A percentile compares a stretch with the other conserved stretches of the same genome.
phyloP scores from a whole-genome alignment of 2,888 invertebrate species.

The Rhamnusium bicolor region DNA sequence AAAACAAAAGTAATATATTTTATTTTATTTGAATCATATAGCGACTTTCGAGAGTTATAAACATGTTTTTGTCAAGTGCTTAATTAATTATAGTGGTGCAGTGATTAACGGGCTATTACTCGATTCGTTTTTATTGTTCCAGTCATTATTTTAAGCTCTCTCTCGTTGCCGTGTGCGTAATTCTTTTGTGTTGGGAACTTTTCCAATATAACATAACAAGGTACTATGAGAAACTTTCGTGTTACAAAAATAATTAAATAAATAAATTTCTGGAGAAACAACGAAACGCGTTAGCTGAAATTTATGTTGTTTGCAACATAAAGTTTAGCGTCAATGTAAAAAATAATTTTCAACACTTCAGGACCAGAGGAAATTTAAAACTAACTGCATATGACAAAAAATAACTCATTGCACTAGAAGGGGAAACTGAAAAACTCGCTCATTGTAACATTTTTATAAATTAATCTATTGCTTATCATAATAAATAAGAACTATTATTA shows the following conservation, averaged over 20 bases:
- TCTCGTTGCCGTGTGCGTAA: slow-evolving; percentile 16
- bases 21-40: slow-evolving; percentile 34
- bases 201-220: slow-evolving; percentile 9
- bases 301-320: no score
- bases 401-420: no score
- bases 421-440: no score
- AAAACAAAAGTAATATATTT: slow-evolving; percentile 31
- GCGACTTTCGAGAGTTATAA: slow-evolving; percentile 27
- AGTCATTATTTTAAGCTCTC: slow-evolving; percentile 30
- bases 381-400: no score
- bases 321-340: no score
- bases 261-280: neutral
- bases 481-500: no score
- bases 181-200: slow-evolving; percentile 13
- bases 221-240: neutral
- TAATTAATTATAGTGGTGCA: slow-evolving; percentile 40
- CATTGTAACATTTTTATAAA: no score
- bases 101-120: slow-evolving; percentile 45
- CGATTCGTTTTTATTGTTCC: slow-evolving; percentile 39
- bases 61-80: slow-evolving; percentile 43
- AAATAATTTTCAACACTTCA: no score
- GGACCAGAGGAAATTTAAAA: no score
- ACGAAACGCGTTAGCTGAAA: neutral
- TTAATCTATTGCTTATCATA: no score
- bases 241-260: slow-evolving; percentile 2